Base-by-base conservation (phyloP, 2,113 vertebrate species). In the Porphyrio hochstetteri region DNA sequence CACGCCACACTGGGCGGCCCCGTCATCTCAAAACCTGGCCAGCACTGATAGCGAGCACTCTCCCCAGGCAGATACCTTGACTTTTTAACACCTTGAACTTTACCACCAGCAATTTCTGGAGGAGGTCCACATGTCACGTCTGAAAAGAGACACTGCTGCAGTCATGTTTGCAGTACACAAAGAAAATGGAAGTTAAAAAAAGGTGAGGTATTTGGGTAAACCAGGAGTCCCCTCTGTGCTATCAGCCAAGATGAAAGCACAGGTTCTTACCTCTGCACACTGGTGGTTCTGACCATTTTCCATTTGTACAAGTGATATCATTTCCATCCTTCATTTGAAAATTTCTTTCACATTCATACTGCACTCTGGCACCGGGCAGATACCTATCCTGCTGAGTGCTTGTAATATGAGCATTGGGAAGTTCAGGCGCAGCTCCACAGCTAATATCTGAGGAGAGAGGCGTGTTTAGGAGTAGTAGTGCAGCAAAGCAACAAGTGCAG, bases 51-150 rank as follows among this genome's bases (percentile, higher is more conserved):
- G 4, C 1, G 29, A 79, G 67, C 94, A 17, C 13, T 82, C 67
- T 96, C 90, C 29, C 74, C 90, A 10, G 92, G 96, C 33, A 71
- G 31, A 40, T 96, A 94, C 29, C 38, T 67, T 20, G 92, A 27
- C 85, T 90, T 96, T 48, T 68, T 96, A 35, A 52, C 1, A 48
- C 85, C 85, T 19, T 81, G 44, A 63, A 96, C 53, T 16, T 38
- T 56, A 35, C 95, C 93, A 64, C 92, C 95, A 65, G 35, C 20
- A 21, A 96, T 96, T 85, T 96, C 93, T 85, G 57, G 85, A 85
- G 96, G 95, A 71, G 96, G 93, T 9, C 14, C 44, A 61, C 96
- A 96, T 0, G 4, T 93, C 65, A 38, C 24, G 48, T 95, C 95
- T 96, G 95, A 90, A 93, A 95, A 76, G 70, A 96, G 53, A 82